Evolutionary conservation across 2,113 vertebrate genomes (phyloP).

Genomic region (Cottus gobio): DNA sequence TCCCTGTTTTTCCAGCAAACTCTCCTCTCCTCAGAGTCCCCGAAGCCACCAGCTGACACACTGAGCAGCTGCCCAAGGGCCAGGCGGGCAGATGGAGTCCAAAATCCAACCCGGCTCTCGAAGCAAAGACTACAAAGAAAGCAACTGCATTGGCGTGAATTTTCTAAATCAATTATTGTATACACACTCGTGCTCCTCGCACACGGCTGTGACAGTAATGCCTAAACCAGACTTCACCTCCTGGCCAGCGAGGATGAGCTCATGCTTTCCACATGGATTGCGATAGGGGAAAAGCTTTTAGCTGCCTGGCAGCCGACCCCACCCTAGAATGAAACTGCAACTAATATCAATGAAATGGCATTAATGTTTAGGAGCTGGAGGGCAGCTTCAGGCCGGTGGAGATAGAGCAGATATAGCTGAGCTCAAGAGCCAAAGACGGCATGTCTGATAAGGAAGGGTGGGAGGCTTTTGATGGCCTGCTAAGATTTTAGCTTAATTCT

Average conservation of each 20-base stretch:
- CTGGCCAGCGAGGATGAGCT: slow-evolving; percentile 75
- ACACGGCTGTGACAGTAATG: slow-evolving; percentile 71
- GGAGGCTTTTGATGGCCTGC: slow-evolving; percentile 58
- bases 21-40: slow-evolving; percentile 47
- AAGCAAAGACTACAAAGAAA: slow-evolving; percentile 32
- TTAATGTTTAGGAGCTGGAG: background rate
- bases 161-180: slow-evolving; percentile 23
- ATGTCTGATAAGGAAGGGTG: slow-evolving; percentile 55
- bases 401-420: slow-evolving; percentile 15
- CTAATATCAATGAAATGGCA: slow-evolving; percentile 60
- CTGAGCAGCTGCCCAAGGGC: slow-evolving; percentile 80
- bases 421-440: slow-evolving; percentile 51
- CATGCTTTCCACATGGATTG: slow-evolving; percentile 76
- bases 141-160: slow-evolving; percentile 17
- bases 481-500: slow-evolving; percentile 50
- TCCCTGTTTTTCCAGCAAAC: slow-evolving; percentile 70
- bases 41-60: slow-evolving; percentile 84
- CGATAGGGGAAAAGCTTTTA: slow-evolving; percentile 50
- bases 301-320: slow-evolving; percentile 80
- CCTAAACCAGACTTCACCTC: slow-evolving; percentile 78
- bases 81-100: slow-evolving; percentile 64
- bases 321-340: slow-evolving; percentile 77
- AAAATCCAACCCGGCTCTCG: slow-evolving; percentile 51
- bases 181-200: slow-evolving; percentile 12
- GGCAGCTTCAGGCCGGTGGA: slow-evolving; percentile 29